Conservation (phyloP, 2,797 vertebrate species). For the Sebastes vulpes region DNA sequence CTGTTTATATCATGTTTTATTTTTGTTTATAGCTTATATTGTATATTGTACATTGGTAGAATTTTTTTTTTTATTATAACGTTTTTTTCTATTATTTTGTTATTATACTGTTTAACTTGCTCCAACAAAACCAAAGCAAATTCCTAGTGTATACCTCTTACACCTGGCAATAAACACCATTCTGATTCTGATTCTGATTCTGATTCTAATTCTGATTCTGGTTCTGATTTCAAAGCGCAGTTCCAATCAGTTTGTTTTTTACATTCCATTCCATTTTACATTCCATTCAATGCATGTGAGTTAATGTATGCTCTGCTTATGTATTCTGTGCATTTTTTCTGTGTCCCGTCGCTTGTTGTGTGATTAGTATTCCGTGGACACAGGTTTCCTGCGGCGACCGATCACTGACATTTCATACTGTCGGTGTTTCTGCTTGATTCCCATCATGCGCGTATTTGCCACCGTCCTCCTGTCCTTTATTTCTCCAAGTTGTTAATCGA, state of each 20-base stretch:
- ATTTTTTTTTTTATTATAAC: too few relatives aligned
- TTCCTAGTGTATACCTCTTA: too few relatives aligned
- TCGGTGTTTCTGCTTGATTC: slow-evolving; percentile 28
- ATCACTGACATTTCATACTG: slow-evolving; percentile 59
- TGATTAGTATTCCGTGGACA: slow-evolving; percentile 86
- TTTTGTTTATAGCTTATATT: too few relatives aligned
- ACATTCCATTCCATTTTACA: neutral
- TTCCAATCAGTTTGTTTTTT: neutral
- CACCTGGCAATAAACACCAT: too few relatives aligned
- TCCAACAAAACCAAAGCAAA: too few relatives aligned
- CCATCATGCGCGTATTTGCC: slow-evolving; percentile 16
- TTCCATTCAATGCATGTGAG: neutral
- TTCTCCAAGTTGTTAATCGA: slow-evolving; percentile 38
- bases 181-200: too few relatives aligned
- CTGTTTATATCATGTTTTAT: too few relatives aligned
- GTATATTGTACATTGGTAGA: too few relatives aligned
- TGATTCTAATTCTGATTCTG: too few relatives aligned
- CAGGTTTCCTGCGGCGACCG: slow-evolving; percentile 78
- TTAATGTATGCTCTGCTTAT: neutral
- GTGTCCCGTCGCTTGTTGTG: slow-evolving; percentile 50
- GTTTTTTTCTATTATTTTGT: too few relatives aligned
- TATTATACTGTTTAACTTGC: too few relatives aligned
- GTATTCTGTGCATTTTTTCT: slow-evolving; percentile 11
- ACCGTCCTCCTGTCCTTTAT: neutral
- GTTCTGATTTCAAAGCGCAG: neutral